Conservation (phyloP, 2,113 vertebrate genomes). For the Corapipo altera region DNA sequence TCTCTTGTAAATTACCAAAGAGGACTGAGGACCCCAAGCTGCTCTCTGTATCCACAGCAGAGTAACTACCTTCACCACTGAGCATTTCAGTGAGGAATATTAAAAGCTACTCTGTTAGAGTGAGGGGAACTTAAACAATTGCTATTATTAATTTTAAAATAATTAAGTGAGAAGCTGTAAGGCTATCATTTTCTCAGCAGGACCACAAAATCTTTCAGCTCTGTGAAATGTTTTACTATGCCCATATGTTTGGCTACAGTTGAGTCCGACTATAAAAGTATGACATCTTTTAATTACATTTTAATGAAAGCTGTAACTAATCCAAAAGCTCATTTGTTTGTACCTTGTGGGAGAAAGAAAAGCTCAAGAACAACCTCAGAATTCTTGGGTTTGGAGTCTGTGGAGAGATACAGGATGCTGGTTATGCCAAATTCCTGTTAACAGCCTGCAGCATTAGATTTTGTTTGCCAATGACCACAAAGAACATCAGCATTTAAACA, state of each 20-base stretch:
- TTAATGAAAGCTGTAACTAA: slow-evolving; percentile 64
- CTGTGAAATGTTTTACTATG: slow-evolving; percentile 60
- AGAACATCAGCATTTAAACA: not conserved
- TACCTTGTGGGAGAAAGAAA: slow-evolving; percentile 27
- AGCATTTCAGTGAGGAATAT: slow-evolving; percentile 55
- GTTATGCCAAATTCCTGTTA: not conserved
- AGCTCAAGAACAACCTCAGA: not conserved
- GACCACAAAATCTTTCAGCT: slow-evolving; percentile 53
- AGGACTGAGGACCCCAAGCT: not conserved
- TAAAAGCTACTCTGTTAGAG: slow-evolving; percentile 62
- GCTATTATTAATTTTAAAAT: slow-evolving; percentile 71
- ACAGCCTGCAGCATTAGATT: not conserved
- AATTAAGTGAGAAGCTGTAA: slow-evolving; percentile 63
- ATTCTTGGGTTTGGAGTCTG: not conserved
- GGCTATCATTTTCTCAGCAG: slow-evolving; percentile 73
- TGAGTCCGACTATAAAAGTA: slow-evolving; percentile 63
- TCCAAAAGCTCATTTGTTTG: slow-evolving; percentile 55
- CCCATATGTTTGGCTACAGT: slow-evolving; percentile 71
- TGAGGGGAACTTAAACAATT: slow-evolving; percentile 63
- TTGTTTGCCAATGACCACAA: not conserved
- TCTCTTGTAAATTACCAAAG: not conserved
- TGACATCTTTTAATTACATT: slow-evolving; percentile 72
- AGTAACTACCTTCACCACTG: not conserved
- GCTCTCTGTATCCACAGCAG: not conserved
- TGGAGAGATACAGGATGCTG: not conserved